Conservation (phyloP, 2,113 vertebrate genomes). For the Chamaetylas fuelleborni region DNA sequence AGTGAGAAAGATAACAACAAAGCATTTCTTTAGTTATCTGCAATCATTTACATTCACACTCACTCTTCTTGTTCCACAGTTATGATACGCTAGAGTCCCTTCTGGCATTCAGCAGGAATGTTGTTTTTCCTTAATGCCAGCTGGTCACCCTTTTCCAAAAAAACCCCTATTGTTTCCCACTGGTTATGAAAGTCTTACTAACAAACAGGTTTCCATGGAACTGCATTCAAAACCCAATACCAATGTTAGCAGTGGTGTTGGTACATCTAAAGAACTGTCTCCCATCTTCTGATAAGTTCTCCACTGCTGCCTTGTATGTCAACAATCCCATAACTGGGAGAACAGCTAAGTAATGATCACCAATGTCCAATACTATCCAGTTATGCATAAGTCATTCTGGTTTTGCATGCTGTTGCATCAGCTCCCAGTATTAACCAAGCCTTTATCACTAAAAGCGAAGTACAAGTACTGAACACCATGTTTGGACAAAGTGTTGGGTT, state of each 20-base stretch:
- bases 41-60: background rate
- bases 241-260: background rate
- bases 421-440: background rate
- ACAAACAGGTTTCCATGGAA: background rate
- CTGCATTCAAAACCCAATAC: background rate
- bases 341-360: background rate
- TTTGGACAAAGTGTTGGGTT: background rate
- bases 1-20: background rate
- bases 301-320: background rate
- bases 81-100: background rate
- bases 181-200: background rate
- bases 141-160: background rate
- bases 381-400: background rate
- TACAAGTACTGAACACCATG: background rate
- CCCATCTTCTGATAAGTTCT: background rate
- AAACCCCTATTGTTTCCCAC: background rate
- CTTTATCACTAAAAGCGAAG: background rate
- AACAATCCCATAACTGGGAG: background rate
- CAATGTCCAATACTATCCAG: background rate
- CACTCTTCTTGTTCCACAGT: background rate
- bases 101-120: background rate
- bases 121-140: background rate
- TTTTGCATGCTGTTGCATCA: background rate
- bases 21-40: background rate
- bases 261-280: background rate